Percentiles rank a stretch among this genome's conserved stretches.
phyloP scores from a whole-genome alignment of 2,888 invertebrate species.

The Ormyrus rosae region DNA sequence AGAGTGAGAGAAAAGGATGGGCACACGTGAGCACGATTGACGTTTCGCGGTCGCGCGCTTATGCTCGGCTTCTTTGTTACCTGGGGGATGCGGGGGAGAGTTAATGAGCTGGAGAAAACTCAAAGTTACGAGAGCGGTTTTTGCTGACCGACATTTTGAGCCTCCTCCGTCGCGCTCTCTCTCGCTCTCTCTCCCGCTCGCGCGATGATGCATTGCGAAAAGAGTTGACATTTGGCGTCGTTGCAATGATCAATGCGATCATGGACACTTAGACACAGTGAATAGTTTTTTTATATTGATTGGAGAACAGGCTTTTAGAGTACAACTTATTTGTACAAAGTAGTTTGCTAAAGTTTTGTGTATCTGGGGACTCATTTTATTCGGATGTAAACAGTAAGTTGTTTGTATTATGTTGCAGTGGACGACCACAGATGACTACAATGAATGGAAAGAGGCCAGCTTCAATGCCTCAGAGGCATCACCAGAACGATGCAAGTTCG shows the following conservation, averaged over 20 bases:
- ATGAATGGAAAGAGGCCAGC: slow-evolving; percentile 74
- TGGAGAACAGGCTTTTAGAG: too few relatives aligned
- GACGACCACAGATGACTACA: slow-evolving; percentile 71
- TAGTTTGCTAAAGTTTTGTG: too few relatives aligned
- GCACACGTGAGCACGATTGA: slow-evolving; percentile 46
- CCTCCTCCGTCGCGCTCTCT: slow-evolving; percentile 6
- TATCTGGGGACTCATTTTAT: too few relatives aligned
- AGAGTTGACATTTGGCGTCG: slow-evolving; percentile 38
- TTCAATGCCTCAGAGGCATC: slow-evolving; percentile 69
- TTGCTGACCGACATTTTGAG: slow-evolving; percentile 48
- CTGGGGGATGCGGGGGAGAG: neutral
- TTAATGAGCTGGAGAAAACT: slow-evolving; percentile 8
- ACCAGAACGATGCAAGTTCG: slow-evolving; percentile 66
- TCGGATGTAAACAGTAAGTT: too few relatives aligned
- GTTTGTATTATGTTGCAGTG: slow-evolving; percentile 15
- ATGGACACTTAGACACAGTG: neutral
- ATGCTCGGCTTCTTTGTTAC: neutral
- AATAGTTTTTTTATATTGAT: too few relatives aligned
- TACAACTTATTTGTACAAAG: too few relatives aligned
- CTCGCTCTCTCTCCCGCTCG: neutral
- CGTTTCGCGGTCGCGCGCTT: slow-evolving; percentile 11
- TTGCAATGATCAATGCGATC: neutral
- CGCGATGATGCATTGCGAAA: neutral
- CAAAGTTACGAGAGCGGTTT: neutral
- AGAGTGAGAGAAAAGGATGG: neutral